Percentiles rank a stretch among this genome's conserved stretches.
Conservation (phyloP, 2,113 vertebrate genomes). For the Amia ocellicauda region DNA sequence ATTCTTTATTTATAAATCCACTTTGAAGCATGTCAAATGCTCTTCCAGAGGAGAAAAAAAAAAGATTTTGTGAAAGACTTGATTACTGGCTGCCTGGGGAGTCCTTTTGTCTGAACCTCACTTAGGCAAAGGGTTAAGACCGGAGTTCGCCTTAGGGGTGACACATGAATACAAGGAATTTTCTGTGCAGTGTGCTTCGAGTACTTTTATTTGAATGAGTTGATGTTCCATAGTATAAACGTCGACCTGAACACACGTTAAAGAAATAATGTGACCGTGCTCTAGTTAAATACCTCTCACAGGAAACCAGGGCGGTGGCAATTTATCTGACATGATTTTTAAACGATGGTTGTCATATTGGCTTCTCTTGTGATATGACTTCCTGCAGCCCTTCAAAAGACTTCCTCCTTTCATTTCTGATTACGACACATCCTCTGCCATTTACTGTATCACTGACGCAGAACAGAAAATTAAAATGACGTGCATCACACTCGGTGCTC, state of each 20-base stretch:
- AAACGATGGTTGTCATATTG: no score
- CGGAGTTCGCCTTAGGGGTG: background rate
- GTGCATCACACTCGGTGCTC: constrained; percentile 10
- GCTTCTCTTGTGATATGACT: no score
- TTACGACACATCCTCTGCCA: background rate
- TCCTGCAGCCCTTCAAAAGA: background rate
- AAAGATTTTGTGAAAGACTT: background rate
- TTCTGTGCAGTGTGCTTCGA: no score
- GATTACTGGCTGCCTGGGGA: background rate
- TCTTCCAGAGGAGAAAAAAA: no score
- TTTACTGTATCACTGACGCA: background rate
- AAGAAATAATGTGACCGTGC: background rate
- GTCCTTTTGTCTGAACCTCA: constrained; percentile 2
- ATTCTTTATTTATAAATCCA: background rate
- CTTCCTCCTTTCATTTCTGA: background rate
- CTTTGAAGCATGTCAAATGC: constrained; percentile 6
- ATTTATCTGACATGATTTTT: background rate
- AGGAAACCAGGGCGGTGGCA: background rate
- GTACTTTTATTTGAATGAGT: no score
- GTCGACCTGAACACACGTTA: background rate
- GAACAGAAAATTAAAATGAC: background rate
- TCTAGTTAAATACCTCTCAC: background rate
- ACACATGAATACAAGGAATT: background rate
- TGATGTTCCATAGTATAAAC: no score
- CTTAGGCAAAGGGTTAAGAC: background rate